These are phyloP conservation scores for Indicator maculatus DNA, from an alignment of 2,113 vertebrate species.

Conservation along the genomic window DNA sequence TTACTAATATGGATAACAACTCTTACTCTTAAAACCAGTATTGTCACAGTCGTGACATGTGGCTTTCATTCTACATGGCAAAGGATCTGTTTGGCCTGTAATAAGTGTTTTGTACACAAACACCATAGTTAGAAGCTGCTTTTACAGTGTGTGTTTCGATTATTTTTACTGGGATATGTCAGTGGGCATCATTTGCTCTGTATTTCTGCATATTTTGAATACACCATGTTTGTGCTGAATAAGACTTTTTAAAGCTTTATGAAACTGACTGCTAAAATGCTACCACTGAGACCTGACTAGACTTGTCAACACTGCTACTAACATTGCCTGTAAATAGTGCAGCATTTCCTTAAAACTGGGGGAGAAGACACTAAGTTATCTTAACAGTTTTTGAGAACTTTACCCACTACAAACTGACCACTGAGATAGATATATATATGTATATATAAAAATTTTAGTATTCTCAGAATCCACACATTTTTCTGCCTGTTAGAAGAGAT, in stretches of 20 bases:
- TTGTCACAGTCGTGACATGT: neutral
- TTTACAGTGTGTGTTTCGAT: neutral
- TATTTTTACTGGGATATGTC: neutral
- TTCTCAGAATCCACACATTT: slow-evolving; percentile 15
- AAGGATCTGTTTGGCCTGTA: neutral
- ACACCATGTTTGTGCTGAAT: neutral
- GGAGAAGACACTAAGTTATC: neutral
- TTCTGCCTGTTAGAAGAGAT: slow-evolving; percentile 30
- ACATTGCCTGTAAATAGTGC: neutral
- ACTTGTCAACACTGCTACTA: neutral
- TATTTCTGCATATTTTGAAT: neutral
- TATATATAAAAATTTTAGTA: neutral
- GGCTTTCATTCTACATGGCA: neutral
- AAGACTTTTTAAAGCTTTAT: neutral
- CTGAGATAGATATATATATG: neutral
- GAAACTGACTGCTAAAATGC: neutral
- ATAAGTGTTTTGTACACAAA: slow-evolving; percentile 14
- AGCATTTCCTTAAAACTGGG: neutral
- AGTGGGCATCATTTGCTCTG: neutral
- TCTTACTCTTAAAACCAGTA: neutral
- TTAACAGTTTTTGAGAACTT: neutral
- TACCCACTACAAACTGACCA: neutral
- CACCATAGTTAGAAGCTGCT: slow-evolving; percentile 1
- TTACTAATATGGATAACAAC: neutral
- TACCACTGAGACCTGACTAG: neutral